These are phyloP conservation scores for Zonotrichia leucophrys DNA, from an alignment of 2,113 vertebrate genomes.

Conservation along the genomic window DNA sequence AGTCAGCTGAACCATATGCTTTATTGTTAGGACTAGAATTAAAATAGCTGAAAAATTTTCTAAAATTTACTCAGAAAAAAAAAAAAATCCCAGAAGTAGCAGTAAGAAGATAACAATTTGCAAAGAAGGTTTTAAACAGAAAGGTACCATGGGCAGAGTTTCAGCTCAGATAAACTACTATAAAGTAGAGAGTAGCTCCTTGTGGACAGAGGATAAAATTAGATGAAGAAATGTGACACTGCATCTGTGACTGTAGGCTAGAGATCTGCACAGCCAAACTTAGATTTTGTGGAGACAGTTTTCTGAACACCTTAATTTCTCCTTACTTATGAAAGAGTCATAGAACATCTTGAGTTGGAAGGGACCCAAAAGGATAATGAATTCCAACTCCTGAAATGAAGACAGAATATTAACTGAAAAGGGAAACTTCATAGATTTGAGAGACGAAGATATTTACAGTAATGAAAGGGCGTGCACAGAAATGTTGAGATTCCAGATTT, in stretches of 20 bases:
- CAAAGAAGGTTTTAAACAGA: not conserved
- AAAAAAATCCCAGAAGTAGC: not conserved
- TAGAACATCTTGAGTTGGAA: not conserved
- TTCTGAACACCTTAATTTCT: not conserved
- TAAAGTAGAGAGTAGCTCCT: not conserved
- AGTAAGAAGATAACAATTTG: not conserved
- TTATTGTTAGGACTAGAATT: not conserved
- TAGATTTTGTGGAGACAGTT: not conserved
- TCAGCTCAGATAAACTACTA: not conserved
- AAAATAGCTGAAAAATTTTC: not conserved
- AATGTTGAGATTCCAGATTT: not conserved
- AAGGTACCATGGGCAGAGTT: not conserved
- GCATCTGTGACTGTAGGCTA: not conserved
- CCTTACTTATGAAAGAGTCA: not conserved
- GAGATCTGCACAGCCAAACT: not conserved
- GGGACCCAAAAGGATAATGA: not conserved
- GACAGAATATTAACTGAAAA: not conserved
- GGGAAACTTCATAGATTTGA: not conserved
- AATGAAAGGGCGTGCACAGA: not conserved
- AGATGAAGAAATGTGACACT: not conserved
- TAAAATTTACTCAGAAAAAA: not conserved
- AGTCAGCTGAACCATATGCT: not conserved
- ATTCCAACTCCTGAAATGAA: not conserved
- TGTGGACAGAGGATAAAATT: not conserved
- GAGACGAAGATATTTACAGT: not conserved